Evolutionary conservation across 2,888 invertebrate genomes (phyloP), one percentile per base, ranked within the genome.

Genomic region (Drosophila mayaguana): DNA sequence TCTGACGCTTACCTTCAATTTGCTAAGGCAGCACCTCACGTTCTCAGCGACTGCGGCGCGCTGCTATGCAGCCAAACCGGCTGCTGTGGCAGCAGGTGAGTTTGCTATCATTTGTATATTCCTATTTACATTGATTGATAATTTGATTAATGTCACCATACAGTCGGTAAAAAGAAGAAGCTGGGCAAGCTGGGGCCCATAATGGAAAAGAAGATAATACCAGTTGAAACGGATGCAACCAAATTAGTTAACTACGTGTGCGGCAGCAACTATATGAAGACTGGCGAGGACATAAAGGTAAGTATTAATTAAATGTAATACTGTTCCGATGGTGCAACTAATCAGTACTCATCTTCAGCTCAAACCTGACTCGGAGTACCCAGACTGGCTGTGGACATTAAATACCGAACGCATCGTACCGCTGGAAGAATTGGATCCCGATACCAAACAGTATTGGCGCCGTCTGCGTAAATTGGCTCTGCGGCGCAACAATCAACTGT

Each of bases 321-420:
- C 1, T 8, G 7, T 2, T 0, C 0, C 12, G 4, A 6, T 6
- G 20, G 2, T n/a, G 22, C 0, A 16, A 28, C 4, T 62, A 65
- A 32, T 16, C 1, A 2, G 5, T 12, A 2, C 0, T 50, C 16
- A 51, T 61, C 9, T 82, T 38, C 56, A 93, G 93, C 69, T 96
- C 20, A 96, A 95, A 91, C 94, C 95, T 0, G 96, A 97, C 89
- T 94, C 94, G 25, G 97, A 98, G 91, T 99, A 99, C 93, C 99
- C 98, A 0, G 96, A 96, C 2, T 99, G 98, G 98, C 93, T 99
- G 69, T 98, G 98, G 98, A 93, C 89, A 3, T 90, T 98, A 16
- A 93, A 95, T 81, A 94, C 94, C 18, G 96, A 96, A 4, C 92
- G 94, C 7, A 94, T 96, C 7, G 94, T 94, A 7, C 93, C 94